phyloP scores from a whole-genome alignment of 2,797 vertebrate species.

The Heterohyrax brucei region DNA sequence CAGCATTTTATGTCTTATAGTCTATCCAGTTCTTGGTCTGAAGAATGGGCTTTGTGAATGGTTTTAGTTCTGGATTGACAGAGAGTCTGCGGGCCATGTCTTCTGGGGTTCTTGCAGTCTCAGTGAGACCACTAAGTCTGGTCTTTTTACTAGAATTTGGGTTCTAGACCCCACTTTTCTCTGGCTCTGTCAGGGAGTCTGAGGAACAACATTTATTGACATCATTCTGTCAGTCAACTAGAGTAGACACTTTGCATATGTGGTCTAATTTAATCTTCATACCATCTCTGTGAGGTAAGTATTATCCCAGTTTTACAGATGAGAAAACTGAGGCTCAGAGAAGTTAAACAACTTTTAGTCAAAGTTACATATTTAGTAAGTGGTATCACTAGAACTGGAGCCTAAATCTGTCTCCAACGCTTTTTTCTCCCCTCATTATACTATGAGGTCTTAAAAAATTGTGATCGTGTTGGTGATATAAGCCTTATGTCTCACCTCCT shows the following conservation, averaged over 20 bases:
- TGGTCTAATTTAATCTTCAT: slow-evolving; percentile 32
- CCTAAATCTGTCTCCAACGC: slow-evolving; percentile 31
- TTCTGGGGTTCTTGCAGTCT: too few relatives aligned
- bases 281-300: background rate
- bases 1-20: too few relatives aligned
- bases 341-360: slow-evolving; percentile 45
- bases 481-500: background rate
- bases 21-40: too few relatives aligned
- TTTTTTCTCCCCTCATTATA: slow-evolving; percentile 7
- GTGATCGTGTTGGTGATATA: slow-evolving; percentile 29
- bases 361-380: slow-evolving; percentile 17
- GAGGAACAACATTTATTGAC: background rate
- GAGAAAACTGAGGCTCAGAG: slow-evolving; percentile 21
- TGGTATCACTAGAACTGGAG: slow-evolving; percentile 40
- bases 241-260: background rate
- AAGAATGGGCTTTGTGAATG: too few relatives aligned
- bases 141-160: too few relatives aligned
- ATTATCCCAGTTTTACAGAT: slow-evolving; percentile 12
- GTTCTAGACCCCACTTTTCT: too few relatives aligned
- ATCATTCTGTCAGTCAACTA: background rate
- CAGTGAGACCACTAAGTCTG: too few relatives aligned
- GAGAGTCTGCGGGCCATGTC: too few relatives aligned
- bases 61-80: too few relatives aligned
- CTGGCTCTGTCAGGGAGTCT: too few relatives aligned
- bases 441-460: background rate